Base-by-base conservation (phyloP, 1,140 invertebrate species). In the Aphis gossypii region DNA sequence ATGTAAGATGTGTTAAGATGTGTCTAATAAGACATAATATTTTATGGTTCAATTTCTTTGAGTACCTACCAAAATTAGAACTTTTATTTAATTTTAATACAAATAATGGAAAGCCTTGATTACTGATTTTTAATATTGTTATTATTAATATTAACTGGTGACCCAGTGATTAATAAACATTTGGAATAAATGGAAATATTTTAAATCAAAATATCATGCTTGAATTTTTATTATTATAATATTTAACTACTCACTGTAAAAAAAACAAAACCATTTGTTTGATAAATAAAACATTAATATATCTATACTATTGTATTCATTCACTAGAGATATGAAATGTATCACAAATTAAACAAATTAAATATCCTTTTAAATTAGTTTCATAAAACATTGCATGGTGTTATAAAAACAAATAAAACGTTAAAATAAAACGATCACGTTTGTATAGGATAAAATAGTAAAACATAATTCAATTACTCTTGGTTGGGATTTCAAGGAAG, bases 391-490 rank as follows among this genome's bases (percentile, higher is more conserved):
- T n/a, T 4, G 11, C 30, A 68, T 68, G 11, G 60, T 18, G 30
- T 68, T 18, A n/a, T n/a, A 68, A 60, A 18, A 68, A 68, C 30
- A n/a, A 54, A 54, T 18, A 68, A 68, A 68, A 68, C 30, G 14
- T 68, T n/a, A 68, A 68, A 68, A 60, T 30, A 68, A 68, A 68
- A 68, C 56, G 9, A 68, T 68, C 60, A 68, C 60, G 30, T 68
- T 68, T 68, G 18, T n/a, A 18, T 60, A 60, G 30, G 60, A n/a
- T 14, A 68, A 68, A 68, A 68, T 68, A n/a, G 60, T 68, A n/a
- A 68, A 68, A 68, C 60, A 68, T 68, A n/a, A 68, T 68, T 68
- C 60, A 68, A 68, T 68, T 68, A 68, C 60, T 68, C 30, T 68
- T 68, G 60, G 60, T n/a, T 68, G 14, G 30, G 60, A 68, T 68